phyloP scores from a whole-genome alignment of 64 coral and sea anemone species.

The Orbicella faveolata region DNA sequence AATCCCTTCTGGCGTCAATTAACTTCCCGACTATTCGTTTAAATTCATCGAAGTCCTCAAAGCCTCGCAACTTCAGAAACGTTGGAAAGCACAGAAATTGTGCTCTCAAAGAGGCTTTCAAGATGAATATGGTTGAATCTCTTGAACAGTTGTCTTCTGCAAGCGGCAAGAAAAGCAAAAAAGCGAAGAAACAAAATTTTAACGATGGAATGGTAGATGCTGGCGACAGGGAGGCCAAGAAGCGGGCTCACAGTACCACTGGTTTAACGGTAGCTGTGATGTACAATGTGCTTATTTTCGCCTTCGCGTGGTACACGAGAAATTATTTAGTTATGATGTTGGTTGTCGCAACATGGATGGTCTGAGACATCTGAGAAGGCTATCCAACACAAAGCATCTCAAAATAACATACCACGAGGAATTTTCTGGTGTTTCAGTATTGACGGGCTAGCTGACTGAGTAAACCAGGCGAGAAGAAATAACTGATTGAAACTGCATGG shows the following conservation, averaged over 20 bases:
- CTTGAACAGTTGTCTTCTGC: constrained; percentile 49
- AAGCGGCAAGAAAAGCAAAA: constrained; percentile 45
- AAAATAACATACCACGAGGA: too few species aligned
- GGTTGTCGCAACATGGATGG: constrained; percentile 33
- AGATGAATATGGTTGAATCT: constrained; percentile 64
- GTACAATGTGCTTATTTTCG: constrained; percentile 54
- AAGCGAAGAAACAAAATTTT: constrained; percentile 54
- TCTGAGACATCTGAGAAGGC: background rate
- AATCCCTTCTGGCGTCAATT: background rate
- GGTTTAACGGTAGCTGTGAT: constrained; percentile 20
- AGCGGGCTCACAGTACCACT: constrained; percentile 24
- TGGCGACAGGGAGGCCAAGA: constrained; percentile 54
- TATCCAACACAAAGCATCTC: too few species aligned
- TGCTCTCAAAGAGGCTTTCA: background rate
- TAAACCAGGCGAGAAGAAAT: too few species aligned
- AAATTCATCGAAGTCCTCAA: background rate
- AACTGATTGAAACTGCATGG: too few species aligned
- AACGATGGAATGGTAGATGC: constrained; percentile 74
- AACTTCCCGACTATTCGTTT: too few species aligned
- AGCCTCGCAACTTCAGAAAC: background rate
- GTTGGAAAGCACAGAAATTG: background rate
- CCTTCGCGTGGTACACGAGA: constrained; percentile 47
- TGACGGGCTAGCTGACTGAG: too few species aligned
- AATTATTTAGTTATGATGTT: constrained; percentile 65
- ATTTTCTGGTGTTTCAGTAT: background rate